Evolutionary conservation across 2,113 vertebrate species (phyloP), one percentile per base, ranked within the genome.

Genomic region (Vireo altiloquus): DNA sequence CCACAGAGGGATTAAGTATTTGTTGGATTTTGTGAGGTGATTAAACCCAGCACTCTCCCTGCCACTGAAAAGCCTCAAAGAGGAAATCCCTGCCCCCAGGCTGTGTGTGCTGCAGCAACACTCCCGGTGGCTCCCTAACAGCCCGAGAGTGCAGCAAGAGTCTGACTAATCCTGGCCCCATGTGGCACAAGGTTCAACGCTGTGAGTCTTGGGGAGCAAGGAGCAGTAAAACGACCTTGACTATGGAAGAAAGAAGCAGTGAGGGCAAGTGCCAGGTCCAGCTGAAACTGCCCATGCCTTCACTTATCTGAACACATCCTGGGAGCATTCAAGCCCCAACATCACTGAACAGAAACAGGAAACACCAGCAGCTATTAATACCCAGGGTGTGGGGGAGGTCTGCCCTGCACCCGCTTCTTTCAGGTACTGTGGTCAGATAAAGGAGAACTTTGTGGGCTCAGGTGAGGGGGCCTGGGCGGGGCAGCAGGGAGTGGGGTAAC

Each of bases 1-100:
- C 72, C 64, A 78, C 72, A 87, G 54, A 81, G 52, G 47, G 44
- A 69, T 77, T 89, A 94, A 89, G 81, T 91, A 87, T 89, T 91
- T 95, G 86, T 72, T 82, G 23, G 2, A 57, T 75, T 79, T 76
- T 37, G 66, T 44, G 33, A 86, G 5, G 13, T 61, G 83, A 92
- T 86, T 92, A 89, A 81, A 70, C 39, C 42, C 69, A 86, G 66
- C 11, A 16, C 21, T 37, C 63, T 65, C 85, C 44, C 44, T 30
- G 65, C 60, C 13, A 4, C 70, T 63, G 57, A 84, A 17, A 78
- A 94, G 66, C 64, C 44, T 79, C 74, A 44, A n/a, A 82, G 9
- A 35, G 56, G 46, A 89, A 89, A 89, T 40, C 44, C 63, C 80
- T 60, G 81, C 37, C 71, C 87, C 56, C 35, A 25, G 70, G 70